These are phyloP conservation scores for Ceyx erithaca DNA, from an alignment of 2,797 vertebrate species.

Conservation along the genomic window DNA sequence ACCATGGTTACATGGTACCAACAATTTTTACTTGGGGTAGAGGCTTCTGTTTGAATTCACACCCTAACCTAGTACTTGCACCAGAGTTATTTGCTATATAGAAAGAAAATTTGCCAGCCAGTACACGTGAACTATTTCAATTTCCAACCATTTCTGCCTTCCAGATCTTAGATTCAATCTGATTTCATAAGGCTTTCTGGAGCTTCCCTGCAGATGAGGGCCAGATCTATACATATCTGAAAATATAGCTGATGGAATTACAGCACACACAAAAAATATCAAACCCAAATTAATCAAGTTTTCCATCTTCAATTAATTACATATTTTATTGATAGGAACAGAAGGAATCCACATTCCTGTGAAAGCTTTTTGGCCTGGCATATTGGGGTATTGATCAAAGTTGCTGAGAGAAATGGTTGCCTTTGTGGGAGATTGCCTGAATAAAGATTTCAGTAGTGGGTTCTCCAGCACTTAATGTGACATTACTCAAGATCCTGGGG, in stretches of 20 bases:
- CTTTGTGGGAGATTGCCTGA: conserved; percentile 52
- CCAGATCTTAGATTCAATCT: background rate
- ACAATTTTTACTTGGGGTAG: fast-evolving
- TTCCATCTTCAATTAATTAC: conserved; percentile 60
- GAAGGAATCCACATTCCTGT: conserved; percentile 22
- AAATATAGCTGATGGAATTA: background rate
- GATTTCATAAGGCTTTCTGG: background rate
- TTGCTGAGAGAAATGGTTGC: conserved; percentile 38
- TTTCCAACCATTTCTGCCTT: background rate
- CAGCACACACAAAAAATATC: background rate
- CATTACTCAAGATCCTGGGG: conserved; percentile 53
- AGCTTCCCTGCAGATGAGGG: background rate
- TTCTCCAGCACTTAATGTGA: conserved; percentile 43
- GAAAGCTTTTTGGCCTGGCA: background rate
- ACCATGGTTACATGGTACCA: fast-evolving
- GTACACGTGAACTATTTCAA: background rate
- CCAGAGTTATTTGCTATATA: background rate
- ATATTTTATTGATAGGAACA: conserved; percentile 55
- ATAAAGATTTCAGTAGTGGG: conserved; percentile 49
- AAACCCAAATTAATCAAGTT: conserved; percentile 31
- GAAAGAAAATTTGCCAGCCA: background rate
- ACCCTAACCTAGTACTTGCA: background rate
- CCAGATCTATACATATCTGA: background rate
- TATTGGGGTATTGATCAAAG: conserved; percentile 58
- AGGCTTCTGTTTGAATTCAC: background rate